phyloP scores from a whole-genome alignment of 1,140 invertebrate species.

The Ips nitidus region DNA sequence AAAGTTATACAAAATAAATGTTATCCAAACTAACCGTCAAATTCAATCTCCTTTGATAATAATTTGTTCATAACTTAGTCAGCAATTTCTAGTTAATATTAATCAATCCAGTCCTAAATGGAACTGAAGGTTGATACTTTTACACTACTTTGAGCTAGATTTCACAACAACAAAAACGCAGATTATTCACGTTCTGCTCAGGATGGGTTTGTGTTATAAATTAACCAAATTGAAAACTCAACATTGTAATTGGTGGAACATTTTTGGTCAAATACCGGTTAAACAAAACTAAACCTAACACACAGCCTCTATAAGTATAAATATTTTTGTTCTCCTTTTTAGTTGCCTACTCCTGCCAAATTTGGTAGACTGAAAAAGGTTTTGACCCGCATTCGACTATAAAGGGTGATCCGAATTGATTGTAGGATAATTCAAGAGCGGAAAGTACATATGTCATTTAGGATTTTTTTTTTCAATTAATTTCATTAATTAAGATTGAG shows the following conservation, averaged over 20 bases:
- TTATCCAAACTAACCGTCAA: no score
- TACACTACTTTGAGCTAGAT: no score
- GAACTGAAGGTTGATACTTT: no score
- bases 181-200: no score
- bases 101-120: neutral
- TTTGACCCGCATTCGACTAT: neutral
- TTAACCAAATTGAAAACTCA: neutral
- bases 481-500: no score
- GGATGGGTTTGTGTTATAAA: no score
- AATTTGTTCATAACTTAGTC: neutral
- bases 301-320: constrained; percentile 53
- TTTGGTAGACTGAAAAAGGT: neutral
- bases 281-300: constrained; percentile 52
- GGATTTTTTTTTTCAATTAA: no score
- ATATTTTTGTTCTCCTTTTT: constrained; percentile 37
- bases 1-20: constrained; percentile 20
- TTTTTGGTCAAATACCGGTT: constrained; percentile 47
- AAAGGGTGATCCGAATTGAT: no score
- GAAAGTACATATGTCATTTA: no score
- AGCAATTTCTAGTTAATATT: neutral
- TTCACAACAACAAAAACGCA: no score
- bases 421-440: no score
- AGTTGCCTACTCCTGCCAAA: constrained; percentile 9
- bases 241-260: neutral
- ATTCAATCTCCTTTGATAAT: no score